phyloP scores from a whole-genome alignment of 2,113 vertebrate genomes.

The Furnarius figulus region DNA sequence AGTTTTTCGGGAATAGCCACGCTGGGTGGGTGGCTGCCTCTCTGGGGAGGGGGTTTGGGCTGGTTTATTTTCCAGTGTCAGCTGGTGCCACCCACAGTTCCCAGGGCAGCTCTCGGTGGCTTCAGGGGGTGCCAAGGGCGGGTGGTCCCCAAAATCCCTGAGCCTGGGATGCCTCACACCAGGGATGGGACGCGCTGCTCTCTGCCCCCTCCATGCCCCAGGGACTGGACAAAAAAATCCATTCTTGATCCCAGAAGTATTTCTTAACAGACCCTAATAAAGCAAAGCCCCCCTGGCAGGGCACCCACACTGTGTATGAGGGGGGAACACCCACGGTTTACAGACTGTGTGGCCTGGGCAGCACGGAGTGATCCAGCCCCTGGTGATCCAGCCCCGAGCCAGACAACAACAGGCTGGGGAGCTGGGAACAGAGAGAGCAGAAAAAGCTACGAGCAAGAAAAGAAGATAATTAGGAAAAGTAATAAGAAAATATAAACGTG shows the following conservation, averaged over 20 bases:
- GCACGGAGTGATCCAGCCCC: neutral
- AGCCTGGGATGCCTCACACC: neutral
- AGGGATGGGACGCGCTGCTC: neutral
- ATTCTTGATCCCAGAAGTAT: fast-evolving
- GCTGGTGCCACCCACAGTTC: neutral
- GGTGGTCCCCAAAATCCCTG: neutral
- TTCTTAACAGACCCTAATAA: fast-evolving
- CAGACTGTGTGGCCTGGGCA: neutral
- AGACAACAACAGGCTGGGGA: neutral
- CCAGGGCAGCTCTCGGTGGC: neutral
- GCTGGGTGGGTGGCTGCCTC: neutral
- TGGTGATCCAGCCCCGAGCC: neutral
- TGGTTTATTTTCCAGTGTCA: neutral
- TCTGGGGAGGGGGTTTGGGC: neutral
- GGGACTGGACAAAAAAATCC: neutral
- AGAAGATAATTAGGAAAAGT: constrained; percentile 24
- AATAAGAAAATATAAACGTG: constrained; percentile 37
- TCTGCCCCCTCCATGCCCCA: fast-evolving
- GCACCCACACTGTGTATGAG: neutral
- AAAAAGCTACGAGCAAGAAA: neutral
- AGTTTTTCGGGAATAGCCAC: neutral
- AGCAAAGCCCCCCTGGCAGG: neutral
- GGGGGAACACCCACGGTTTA: neutral
- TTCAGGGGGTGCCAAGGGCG: fast-evolving
- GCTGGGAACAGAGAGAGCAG: neutral